phyloP scores from a whole-genome alignment of 2,113 vertebrate genomes.

The Plecotus auritus region DNA sequence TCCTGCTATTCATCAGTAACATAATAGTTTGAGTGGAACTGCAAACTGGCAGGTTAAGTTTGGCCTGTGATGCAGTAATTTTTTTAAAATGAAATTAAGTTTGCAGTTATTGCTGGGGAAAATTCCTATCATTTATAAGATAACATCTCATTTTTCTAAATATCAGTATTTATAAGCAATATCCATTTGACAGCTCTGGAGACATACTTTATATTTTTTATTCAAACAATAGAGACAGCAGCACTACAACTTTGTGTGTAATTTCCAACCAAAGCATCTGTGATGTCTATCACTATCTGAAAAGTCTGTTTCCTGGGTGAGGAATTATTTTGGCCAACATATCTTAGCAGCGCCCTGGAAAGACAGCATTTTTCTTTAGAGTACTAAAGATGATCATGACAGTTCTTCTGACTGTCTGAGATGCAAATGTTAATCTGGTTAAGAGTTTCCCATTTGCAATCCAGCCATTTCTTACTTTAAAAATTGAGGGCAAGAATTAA shows the following conservation, averaged over 20 bases:
- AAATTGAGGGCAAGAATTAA: not conserved
- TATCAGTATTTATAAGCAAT: slow-evolving; percentile 49
- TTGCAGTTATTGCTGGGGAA: slow-evolving; percentile 17
- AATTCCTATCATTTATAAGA: slow-evolving; percentile 38
- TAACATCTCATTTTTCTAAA: not conserved
- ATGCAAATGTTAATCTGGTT: not conserved
- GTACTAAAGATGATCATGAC: not conserved
- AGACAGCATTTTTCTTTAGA: not conserved
- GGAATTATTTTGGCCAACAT: slow-evolving; percentile 55
- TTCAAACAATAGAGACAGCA: slow-evolving; percentile 58
- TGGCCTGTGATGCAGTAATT: not conserved
- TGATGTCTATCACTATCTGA: slow-evolving; percentile 50
- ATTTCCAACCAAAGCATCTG: slow-evolving; percentile 54
- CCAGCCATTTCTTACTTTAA: not conserved
- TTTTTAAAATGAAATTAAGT: slow-evolving; percentile 21
- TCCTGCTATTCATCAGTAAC: not conserved
- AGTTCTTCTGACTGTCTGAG: not conserved
- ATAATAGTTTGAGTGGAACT: not conserved
- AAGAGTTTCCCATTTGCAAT: not conserved
- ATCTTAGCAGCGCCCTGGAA: not conserved
- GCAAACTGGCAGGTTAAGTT: not conserved
- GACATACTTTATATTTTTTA: slow-evolving; percentile 12
- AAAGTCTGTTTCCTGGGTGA: slow-evolving; percentile 53
- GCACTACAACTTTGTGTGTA: not conserved
- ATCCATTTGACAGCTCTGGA: slow-evolving; percentile 52